Conservation (phyloP, 2,888 invertebrate genomes). For the Athalia circularis region DNA sequence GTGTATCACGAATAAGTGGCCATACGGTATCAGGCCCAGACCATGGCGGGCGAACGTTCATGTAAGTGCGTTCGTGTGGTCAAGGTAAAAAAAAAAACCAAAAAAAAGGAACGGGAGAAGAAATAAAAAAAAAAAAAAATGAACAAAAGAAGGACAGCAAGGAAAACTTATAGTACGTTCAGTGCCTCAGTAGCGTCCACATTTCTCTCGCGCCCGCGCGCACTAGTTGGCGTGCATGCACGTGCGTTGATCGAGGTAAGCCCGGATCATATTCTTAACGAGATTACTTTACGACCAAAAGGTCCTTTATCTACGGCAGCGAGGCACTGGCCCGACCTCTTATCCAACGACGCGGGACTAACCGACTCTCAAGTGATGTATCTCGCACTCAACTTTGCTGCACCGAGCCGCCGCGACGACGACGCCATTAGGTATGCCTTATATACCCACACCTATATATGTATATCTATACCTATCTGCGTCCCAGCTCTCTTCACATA, state of each 20-base stretch:
- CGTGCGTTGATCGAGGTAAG: constrained; percentile 66
- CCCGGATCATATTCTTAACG: constrained; percentile 74
- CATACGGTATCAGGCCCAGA: background rate
- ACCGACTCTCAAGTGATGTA: constrained; percentile 65
- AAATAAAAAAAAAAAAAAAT: background rate
- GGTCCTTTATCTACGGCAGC: constrained; percentile 71
- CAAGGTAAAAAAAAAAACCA: background rate
- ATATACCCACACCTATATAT: constrained; percentile 58
- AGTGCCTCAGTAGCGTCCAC: constrained; percentile 6
- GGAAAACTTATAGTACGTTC: background rate
- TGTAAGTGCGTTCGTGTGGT: background rate
- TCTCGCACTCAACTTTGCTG: constrained; percentile 70
- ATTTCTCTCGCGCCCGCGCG: constrained; percentile 34
- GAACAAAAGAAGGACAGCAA: background rate
- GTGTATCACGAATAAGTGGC: background rate
- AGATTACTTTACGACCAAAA: constrained; percentile 71
- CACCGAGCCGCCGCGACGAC: constrained; percentile 52
- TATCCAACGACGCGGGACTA: constrained; percentile 66
- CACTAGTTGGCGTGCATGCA: constrained; percentile 51
- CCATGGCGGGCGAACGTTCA: background rate
- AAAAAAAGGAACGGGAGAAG: background rate
- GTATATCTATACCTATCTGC: constrained; percentile 50
- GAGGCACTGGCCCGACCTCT: constrained; percentile 63
- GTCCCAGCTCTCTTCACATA: constrained; percentile 49
- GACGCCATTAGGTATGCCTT: constrained; percentile 54